phyloP scores from a whole-genome alignment of 2,113 vertebrate genomes.

The Tachycineta bicolor region DNA sequence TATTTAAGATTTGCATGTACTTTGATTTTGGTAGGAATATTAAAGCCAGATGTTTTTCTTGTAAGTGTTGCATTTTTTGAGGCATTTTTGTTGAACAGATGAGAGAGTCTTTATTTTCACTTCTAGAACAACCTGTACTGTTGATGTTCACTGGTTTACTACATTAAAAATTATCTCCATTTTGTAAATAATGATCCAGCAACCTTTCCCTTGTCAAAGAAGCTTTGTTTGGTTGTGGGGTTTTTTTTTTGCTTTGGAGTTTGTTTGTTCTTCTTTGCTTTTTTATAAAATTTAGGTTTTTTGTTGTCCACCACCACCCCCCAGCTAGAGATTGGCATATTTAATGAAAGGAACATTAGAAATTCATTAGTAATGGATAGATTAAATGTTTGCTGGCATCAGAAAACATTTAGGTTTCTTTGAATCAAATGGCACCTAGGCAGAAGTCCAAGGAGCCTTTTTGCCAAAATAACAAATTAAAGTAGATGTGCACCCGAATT shows the following conservation, averaged over 20 bases:
- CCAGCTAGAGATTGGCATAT: background rate
- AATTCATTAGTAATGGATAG: background rate
- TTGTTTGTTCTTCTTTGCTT: background rate
- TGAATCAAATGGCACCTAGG: background rate
- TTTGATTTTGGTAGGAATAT: background rate
- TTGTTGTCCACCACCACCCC: background rate
- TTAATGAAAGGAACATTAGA: background rate
- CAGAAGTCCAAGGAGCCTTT: background rate
- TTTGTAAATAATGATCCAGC: background rate
- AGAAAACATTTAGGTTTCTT: background rate
- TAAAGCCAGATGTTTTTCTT: background rate
- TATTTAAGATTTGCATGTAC: background rate
- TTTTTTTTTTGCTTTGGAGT: background rate
- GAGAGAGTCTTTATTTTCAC: background rate
- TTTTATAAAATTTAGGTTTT: background rate
- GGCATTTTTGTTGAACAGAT: background rate
- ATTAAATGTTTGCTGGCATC: background rate
- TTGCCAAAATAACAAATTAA: background rate
- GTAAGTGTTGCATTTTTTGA: background rate
- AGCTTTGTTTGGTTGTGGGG: background rate
- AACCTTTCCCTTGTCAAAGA: background rate
- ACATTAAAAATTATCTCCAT: background rate
- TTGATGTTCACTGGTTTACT: background rate
- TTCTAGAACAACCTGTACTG: background rate
- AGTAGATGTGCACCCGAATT: background rate